Evolutionary conservation across 1,140 invertebrate species (phyloP).

Genomic region (Stenopsyche tienmushanensis): DNA sequence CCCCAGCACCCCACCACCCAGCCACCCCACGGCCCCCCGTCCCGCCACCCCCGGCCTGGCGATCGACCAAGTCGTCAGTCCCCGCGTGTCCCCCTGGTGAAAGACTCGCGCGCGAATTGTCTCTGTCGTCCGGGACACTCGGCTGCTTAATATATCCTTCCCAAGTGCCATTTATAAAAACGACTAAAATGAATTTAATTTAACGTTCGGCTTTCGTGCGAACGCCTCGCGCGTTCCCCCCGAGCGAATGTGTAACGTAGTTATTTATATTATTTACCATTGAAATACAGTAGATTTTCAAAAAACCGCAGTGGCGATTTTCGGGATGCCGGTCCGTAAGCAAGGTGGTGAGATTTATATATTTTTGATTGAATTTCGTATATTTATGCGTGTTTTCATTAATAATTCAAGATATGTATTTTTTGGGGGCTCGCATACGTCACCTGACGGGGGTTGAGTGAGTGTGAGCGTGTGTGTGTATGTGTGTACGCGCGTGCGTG

Average conservation of each 20-base stretch:
- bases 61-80: constrained; percentile 39
- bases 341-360: constrained; percentile 49
- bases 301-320: neutral
- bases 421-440: constrained; percentile 16
- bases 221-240: constrained; percentile 36
- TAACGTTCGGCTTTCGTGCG: constrained; percentile 29
- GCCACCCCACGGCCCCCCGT: neutral
- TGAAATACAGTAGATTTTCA: neutral
- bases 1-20: too few species aligned
- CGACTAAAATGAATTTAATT: constrained; percentile 28
- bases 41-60: constrained; percentile 32
- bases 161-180: constrained; percentile 8
- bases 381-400: neutral
- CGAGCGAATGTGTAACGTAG: constrained; percentile 31
- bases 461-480: constrained; percentile 15
- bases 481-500: neutral
- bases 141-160: neutral
- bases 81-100: constrained; percentile 1
- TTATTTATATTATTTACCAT: neutral
- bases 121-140: neutral
- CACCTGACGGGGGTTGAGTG: constrained; percentile 34
- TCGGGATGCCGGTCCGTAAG: constrained; percentile 59
- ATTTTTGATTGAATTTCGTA: neutral
- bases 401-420: neutral
- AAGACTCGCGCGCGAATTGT: neutral